Conservation (phyloP, 2,888 invertebrate genomes). For the Caenorhabditis doughertyi region DNA sequence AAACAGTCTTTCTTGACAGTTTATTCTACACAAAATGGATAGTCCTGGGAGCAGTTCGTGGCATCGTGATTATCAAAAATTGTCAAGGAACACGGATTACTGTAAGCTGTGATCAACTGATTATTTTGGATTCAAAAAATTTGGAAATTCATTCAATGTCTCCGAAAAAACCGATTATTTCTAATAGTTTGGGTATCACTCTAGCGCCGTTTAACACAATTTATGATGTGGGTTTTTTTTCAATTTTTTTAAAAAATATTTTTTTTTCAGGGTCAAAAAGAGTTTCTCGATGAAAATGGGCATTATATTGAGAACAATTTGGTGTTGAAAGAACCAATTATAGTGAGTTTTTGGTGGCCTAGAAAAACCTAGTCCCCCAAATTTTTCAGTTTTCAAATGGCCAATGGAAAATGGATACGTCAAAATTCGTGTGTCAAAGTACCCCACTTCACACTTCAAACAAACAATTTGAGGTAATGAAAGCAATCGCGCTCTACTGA, state of each 20-base stretch:
- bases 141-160: conserved; percentile 50
- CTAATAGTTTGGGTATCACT: conserved; percentile 24
- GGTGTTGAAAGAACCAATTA: conserved; percentile 53
- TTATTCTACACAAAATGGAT: conserved; percentile 46
- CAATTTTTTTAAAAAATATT: not conserved
- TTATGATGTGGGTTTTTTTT: conserved; percentile 31
- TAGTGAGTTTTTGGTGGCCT: conserved; percentile 27
- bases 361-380: not conserved
- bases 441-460: conserved; percentile 39
- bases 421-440: conserved; percentile 50
- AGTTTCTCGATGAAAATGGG: conserved; percentile 43
- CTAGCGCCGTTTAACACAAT: conserved; percentile 57
- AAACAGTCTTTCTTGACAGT: conserved; percentile 54
- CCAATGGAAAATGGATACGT: conserved; percentile 55
- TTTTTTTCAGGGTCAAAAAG: conserved; percentile 42
- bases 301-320: conserved; percentile 35
- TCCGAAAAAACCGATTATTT: conserved; percentile 26
- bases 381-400: conserved; percentile 44
- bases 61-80: conserved; percentile 39
- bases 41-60: conserved; percentile 51
- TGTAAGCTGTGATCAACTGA: conserved; percentile 34
- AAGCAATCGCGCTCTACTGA: not conserved
- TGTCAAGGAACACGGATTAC: conserved; percentile 20
- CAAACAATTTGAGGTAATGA: conserved; percentile 40
- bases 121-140: conserved; percentile 39